These are phyloP conservation scores for Papilio glaucus DNA, from an alignment of 1,140 invertebrate genomes.

Conservation along the genomic window DNA sequence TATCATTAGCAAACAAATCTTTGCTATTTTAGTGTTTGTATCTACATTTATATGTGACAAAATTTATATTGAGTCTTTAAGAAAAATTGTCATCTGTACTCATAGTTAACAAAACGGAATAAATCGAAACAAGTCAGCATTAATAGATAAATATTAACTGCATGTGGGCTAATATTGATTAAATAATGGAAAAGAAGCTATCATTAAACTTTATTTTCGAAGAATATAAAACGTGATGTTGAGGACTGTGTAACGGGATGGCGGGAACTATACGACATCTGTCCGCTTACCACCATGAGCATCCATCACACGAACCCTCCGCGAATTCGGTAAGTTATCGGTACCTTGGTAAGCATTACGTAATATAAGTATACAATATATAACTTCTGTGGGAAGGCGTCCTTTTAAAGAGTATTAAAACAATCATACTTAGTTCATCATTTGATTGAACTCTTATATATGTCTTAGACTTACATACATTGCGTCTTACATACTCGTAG, in stretches of 20 bases:
- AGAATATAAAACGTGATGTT: slow-evolving; percentile 26
- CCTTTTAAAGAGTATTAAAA: too few species aligned
- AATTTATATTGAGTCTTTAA: too few species aligned
- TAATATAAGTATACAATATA: not conserved
- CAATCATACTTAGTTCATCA: too few species aligned
- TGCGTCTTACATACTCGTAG: too few species aligned
- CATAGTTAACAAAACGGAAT: not conserved
- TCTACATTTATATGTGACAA: too few species aligned
- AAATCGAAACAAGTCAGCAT: not conserved
- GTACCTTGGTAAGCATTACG: not conserved
- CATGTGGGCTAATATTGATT: not conserved
- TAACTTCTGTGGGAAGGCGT: too few species aligned
- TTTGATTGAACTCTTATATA: too few species aligned
- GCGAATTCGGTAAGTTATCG: slow-evolving; percentile 66
- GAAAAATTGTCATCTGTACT: not conserved
- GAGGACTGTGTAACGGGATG: slow-evolving; percentile 51
- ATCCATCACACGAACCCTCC: slow-evolving; percentile 50
- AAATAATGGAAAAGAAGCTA: slow-evolving; percentile 15
- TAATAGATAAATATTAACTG: not conserved
- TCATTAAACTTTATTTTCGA: not conserved
- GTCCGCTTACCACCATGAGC: slow-evolving; percentile 70
- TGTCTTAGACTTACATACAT: too few species aligned
- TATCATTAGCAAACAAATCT: too few species aligned
- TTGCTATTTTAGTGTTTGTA: too few species aligned
- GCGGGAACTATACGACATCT: slow-evolving; percentile 73